Conservation (phyloP, 2,888 invertebrate species). For the Pristionchus japonicus region DNA sequence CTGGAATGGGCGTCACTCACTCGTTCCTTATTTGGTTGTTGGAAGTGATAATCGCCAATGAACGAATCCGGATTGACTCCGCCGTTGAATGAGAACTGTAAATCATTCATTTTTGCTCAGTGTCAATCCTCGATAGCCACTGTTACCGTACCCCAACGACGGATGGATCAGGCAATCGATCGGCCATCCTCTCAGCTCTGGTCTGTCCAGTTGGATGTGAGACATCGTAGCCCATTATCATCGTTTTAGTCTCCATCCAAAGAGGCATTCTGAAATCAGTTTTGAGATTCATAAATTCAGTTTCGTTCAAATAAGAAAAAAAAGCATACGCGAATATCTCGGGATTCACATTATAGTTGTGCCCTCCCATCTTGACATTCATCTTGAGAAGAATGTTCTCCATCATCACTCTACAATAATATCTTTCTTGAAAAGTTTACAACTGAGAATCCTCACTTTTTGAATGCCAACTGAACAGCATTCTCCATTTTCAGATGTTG, state of each 20-base stretch:
- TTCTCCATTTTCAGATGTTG: constrained; percentile 27
- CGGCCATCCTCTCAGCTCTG: not conserved
- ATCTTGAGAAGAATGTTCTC: constrained; percentile 39
- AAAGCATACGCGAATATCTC: constrained; percentile 38
- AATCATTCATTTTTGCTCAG: no score
- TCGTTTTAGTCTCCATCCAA: constrained; percentile 15
- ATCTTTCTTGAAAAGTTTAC: not conserved
- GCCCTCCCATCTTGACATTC: constrained; percentile 43
- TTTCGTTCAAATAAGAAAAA: not conserved
- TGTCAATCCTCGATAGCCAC: no score
- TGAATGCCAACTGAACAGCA: not conserved
- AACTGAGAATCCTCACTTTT: not conserved
- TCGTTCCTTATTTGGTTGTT: constrained; percentile 51
- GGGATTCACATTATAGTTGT: constrained; percentile 35
- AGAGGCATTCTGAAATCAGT: not conserved
- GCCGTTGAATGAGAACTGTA: constrained; percentile 59
- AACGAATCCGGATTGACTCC: constrained; percentile 48
- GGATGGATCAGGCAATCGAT: not conserved
- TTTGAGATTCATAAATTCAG: no score
- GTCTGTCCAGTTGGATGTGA: constrained; percentile 28
- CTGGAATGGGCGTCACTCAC: no score
- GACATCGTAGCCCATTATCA: constrained; percentile 44
- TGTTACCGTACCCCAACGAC: constrained; percentile 43
- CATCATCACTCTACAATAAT: not conserved
- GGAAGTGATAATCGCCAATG: constrained; percentile 60